Conservation (phyloP, 2,113 vertebrate species). For the Actenoides lindsayi region DNA sequence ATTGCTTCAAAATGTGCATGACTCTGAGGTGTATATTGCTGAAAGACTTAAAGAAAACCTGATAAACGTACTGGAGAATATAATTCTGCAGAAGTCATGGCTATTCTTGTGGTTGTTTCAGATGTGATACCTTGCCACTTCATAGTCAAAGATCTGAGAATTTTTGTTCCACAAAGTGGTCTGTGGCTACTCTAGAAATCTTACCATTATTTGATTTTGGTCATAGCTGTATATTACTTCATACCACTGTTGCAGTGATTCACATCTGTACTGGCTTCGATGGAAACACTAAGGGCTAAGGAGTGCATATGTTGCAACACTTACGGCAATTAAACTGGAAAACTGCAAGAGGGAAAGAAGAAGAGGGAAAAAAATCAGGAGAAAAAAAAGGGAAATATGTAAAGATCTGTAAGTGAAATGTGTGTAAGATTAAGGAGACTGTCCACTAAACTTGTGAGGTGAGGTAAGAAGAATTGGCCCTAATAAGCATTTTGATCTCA, state of each 20-base stretch:
- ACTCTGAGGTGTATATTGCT: background rate
- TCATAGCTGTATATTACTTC: too few species aligned
- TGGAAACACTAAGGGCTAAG: too few species aligned
- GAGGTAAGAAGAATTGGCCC: background rate
- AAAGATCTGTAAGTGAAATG: background rate
- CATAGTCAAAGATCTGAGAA: too few species aligned
- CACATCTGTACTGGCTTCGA: too few species aligned
- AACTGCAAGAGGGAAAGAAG: background rate
- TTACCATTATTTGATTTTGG: too few species aligned
- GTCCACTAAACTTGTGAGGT: background rate
- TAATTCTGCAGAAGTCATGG: background rate
- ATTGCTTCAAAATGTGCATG: background rate
- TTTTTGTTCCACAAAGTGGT: too few species aligned
- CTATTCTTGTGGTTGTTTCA: too few species aligned
- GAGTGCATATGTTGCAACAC: too few species aligned
- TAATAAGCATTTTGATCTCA: background rate
- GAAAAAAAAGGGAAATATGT: background rate
- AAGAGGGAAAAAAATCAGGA: background rate
- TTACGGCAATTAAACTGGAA: too few species aligned
- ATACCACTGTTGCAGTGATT: too few species aligned
- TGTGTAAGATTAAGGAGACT: background rate
- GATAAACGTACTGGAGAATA: background rate
- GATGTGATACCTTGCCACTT: too few species aligned
- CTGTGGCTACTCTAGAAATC: too few species aligned
- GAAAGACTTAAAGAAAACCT: background rate